These are phyloP conservation scores for Ploceus nigricollis DNA, from an alignment of 2,113 vertebrate species.

Conservation along the genomic window DNA sequence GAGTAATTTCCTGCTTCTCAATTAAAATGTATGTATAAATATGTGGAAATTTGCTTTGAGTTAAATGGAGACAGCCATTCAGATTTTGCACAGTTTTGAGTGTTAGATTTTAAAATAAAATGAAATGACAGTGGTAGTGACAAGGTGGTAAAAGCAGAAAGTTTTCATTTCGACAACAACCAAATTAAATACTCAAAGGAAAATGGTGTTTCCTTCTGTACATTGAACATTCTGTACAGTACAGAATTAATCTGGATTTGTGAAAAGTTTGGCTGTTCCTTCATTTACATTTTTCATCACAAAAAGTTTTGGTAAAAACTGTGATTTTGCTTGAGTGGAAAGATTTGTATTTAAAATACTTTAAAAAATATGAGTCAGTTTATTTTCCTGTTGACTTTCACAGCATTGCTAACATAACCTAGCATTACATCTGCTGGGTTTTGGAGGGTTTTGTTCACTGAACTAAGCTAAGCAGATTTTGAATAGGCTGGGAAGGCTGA, in stretches of 20 bases:
- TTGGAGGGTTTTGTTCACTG: not conserved
- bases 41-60: not conserved
- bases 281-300: not conserved
- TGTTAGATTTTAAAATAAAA: not conserved
- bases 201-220: not conserved
- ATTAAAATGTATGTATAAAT: not conserved
- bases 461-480: not conserved
- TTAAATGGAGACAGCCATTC: not conserved
- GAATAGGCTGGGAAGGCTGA: not conserved
- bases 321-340: not conserved
- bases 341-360: not conserved
- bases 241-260: not conserved
- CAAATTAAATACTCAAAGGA: not conserved
- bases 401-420: not conserved
- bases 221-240: not conserved
- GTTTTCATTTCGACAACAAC: not conserved
- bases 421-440: not conserved
- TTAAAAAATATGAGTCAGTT: constrained; percentile 5
- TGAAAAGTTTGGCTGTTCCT: not conserved
- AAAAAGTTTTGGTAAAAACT: not conserved
- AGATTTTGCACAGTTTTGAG: not conserved
- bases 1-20: constrained; percentile 34
- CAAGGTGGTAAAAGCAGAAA: not conserved
- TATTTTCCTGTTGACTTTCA: constrained; percentile 24
- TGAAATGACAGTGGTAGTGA: not conserved